A percentile compares a stretch with the other conserved stretches of the same genome.
phyloP scores from a whole-genome alignment of 64 coral and sea anemone genomes.

The Pocillopora verrucosa region DNA sequence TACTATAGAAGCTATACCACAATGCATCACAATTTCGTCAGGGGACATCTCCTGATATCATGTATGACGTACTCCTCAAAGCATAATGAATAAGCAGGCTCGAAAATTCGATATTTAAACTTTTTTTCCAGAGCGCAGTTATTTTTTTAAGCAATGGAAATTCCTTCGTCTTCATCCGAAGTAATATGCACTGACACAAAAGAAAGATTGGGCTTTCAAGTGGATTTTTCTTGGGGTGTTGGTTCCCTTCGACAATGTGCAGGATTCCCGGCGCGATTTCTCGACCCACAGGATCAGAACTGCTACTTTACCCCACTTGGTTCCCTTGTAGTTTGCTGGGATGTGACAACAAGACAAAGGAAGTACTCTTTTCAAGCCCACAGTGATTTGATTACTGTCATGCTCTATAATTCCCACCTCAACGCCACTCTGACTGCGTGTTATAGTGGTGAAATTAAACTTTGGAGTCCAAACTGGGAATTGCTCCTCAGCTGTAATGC shows the following conservation, averaged over 20 bases:
- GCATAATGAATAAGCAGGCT: not conserved
- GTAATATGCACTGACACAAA: not conserved
- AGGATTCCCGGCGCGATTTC: conserved; percentile 65
- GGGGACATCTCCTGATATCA: not conserved
- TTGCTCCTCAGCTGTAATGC: conserved; percentile 32
- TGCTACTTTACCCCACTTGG: conserved; percentile 75
- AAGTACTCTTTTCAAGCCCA: conserved; percentile 78
- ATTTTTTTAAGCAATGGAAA: conserved; percentile 10
- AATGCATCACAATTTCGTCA: not conserved
- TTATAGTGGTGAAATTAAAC: conserved; percentile 80
- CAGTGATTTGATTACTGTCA: conserved; percentile 77
- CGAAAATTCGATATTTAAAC: too few relatives aligned
- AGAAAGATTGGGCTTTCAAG: conserved; percentile 38
- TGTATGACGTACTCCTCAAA: not conserved
- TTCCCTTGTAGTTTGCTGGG: conserved; percentile 72
- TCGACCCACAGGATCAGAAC: conserved; percentile 35
- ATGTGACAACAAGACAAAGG: conserved; percentile 52
- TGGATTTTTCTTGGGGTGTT: conserved; percentile 79
- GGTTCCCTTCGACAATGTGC: conserved; percentile 77
- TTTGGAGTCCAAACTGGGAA: conserved; percentile 73
- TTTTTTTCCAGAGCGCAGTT: not conserved
- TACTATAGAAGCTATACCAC: conserved; percentile 32
- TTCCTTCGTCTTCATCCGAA: not conserved
- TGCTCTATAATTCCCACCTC: conserved; percentile 56
- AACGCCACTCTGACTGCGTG: conserved; percentile 53